phyloP scores from a whole-genome alignment of 2,113 vertebrate genomes.

The Tamias sibiricus region DNA sequence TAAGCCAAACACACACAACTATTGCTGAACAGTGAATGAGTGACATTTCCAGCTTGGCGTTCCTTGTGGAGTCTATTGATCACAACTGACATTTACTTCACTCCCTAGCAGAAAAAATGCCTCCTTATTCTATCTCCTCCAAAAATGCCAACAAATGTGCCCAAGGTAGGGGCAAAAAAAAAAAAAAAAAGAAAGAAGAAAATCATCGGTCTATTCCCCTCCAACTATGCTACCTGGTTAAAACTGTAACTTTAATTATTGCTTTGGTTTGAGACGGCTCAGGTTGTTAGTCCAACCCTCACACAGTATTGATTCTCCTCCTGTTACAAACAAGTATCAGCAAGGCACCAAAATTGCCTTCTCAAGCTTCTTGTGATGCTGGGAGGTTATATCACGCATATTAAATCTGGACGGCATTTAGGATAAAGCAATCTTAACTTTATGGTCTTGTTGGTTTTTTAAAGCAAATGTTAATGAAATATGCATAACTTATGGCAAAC shows the following conservation, averaged over 20 bases:
- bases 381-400: not conserved
- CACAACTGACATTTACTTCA: conserved; percentile 73
- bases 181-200: not conserved
- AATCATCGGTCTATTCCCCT: conserved; percentile 54
- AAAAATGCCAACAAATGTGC: conserved; percentile 59
- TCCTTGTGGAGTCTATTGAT: conserved; percentile 57
- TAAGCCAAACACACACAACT: not conserved
- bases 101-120: conserved; percentile 56
- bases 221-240: conserved; percentile 59
- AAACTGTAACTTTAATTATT: conserved; percentile 74
- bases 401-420: conserved; percentile 79
- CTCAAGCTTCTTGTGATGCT: conserved; percentile 64
- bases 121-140: conserved; percentile 35
- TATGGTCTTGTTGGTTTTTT: conserved; percentile 82
- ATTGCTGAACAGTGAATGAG: conserved; percentile 52
- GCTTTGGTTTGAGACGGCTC: conserved; percentile 59
- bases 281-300: conserved; percentile 50
- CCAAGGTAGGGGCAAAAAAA: not conserved
- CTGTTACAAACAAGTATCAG: conserved; percentile 37
- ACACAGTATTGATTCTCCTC: conserved; percentile 36
- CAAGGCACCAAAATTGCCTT: conserved; percentile 3
- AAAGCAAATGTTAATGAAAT: conserved; percentile 86
- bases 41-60: conserved; percentile 66
- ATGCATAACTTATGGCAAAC: conserved; percentile 81
- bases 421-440: conserved; percentile 79